Base-by-base conservation (phyloP, 2,113 vertebrate genomes). In the Perccottus glenii region DNA sequence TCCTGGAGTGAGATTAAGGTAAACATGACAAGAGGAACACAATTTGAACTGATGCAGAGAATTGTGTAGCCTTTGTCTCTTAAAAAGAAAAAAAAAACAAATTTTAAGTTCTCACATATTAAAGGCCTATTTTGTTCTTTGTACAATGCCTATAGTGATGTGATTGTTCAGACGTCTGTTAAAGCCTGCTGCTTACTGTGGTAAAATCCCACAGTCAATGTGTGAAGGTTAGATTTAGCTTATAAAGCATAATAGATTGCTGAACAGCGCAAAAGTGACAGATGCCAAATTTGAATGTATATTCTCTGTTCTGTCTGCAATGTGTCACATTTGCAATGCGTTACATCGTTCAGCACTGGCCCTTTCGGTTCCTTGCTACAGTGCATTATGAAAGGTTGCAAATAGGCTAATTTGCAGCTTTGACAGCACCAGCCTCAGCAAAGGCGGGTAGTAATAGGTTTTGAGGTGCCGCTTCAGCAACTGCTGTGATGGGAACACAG, bases 361-460 rank as follows among this genome's bases (percentile, higher is more conserved):
- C 78, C 60, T 75, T 60, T 60, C 68, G 71, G 68, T 70, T 83
- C 58, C 70, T 75, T 84, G 87, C 84, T 83, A 81, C 74, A 64
- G 69, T 82, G 81, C 85, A 78, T 85, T 81, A 84, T 85, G 77
- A 87, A 83, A 85, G 81, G 80, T 90, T 88, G 88, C 87, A 88
- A 91, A 91, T 88, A 79, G 86, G 83, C 89, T 90, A 75, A 91
- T 90, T 89, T 89, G 87, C 66, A 77, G 81, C 75, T 80, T 77
- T 88, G 87, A 89, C 88, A 88, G 88, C 77, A 60, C 59, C 75
- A 73, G 81, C 66, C 80, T 81, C 70, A 73, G 79, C 82, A 73
- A 78, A 78, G 73, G 86, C 60, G 36, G 61, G 62, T 16, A 75
- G 85, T 89, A 89, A 90, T 89, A 80, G 84, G 75, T 84, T 87